Evolutionary conservation across 2,113 vertebrate genomes (phyloP), one percentile per base, ranked within the genome.

Genomic region (Ceratotherium simum): DNA sequence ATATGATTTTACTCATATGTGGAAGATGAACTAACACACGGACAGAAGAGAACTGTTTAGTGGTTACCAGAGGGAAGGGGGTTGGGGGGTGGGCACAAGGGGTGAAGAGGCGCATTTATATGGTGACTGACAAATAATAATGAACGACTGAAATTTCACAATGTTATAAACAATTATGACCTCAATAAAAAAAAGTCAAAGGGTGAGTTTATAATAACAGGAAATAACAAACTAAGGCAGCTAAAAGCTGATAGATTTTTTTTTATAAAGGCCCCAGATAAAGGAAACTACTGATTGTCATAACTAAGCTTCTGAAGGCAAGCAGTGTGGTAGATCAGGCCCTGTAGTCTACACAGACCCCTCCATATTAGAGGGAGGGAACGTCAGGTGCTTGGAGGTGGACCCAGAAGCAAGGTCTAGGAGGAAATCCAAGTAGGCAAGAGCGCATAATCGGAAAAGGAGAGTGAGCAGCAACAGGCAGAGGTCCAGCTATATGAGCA

Each of bases 381-480:
- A 31, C 36, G 75, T 67, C 65, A 88, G 51, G 33, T 64, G 1
- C 29, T 91, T 89, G 18, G 4, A 96, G 58, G 27, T 51, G 20
- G 58, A 83, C 56, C 81, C 51, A 93, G 79, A 73, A 95, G n/a
- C 20, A 82, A 82, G 82, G 39, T 82, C 79, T 78, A 70, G 75
- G 36, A 95, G 31, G 46, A 94, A 94, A 76, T 31, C 4, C 85
- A 96, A 73, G 83, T 18, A 85, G 83, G 58, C 11, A 85, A 92
- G 79, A 60, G 14, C 2, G 12, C 9, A 36, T 70, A 96, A 90
- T 17, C 75, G 62, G 70, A 75, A 96, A 84, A 93, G 42, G 56
- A 75, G 11, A 67, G 11, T 29, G 46, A 14, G 62, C 17, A 89
- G 31, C 62, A 93, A 25, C 8, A 92, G 90, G 48, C n/a, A 87